Percentiles rank a stretch among this genome's conserved stretches.
phyloP scores from a whole-genome alignment of 2,113 vertebrate genomes.

The Zapornia atra region DNA sequence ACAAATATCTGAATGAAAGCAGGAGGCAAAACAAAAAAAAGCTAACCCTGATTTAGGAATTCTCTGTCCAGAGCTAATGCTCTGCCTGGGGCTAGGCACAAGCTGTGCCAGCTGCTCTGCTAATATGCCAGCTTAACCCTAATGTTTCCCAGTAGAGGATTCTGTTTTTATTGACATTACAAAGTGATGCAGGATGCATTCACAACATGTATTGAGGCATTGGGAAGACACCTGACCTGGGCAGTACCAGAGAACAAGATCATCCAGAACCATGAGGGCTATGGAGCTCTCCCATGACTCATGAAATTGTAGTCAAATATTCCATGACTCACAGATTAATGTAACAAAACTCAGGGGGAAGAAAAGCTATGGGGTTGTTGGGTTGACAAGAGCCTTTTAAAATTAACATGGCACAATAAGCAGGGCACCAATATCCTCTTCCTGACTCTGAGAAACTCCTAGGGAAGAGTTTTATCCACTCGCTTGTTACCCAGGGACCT shows the following conservation, averaged over 20 bases:
- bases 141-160: neutral
- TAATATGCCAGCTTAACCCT: neutral
- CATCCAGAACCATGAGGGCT: neutral
- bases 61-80: neutral
- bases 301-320: neutral
- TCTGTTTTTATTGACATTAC: neutral
- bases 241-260: neutral
- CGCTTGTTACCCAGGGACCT: neutral
- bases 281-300: slow-evolving; percentile 40
- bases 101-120: neutral
- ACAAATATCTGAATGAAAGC: neutral
- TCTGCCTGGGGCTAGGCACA: neutral
- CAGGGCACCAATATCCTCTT: neutral
- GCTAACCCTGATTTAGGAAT: neutral
- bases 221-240: neutral
- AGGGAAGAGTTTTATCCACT: slow-evolving; percentile 16
- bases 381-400: slow-evolving; percentile 15
- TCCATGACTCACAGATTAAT: slow-evolving; percentile 44
- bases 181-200: neutral
- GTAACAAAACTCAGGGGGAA: slow-evolving; percentile 27
- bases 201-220: neutral
- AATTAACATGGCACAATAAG: slow-evolving; percentile 12
- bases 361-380: neutral
- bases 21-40: neutral
- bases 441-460: neutral